A percentile compares a stretch with the other conserved stretches of the same genome.
These are phyloP conservation scores for Felis catus DNA, from an alignment of 2,113 vertebrate species.

Conservation along the genomic window F.catus_Fca126_mat1.0 CM031415.1:82863001-82863500, in stretches of 20 bases:
- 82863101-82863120: background rate
- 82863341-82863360: background rate
- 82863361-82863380: background rate
- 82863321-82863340: background rate
- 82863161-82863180: background rate
- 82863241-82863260: slow-evolving; percentile 10
- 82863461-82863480: background rate
- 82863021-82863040: background rate
- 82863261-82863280: background rate
- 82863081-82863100: background rate
- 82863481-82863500: background rate
- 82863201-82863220: background rate
- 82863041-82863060: background rate
- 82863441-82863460: background rate
- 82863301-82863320: background rate
- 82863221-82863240: background rate
- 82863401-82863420: background rate
- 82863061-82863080: background rate
- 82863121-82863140: background rate
- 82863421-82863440: background rate
- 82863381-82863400: background rate
- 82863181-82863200: background rate
- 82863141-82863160: background rate
- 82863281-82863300: background rate
- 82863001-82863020: background rate